Evolutionary conservation across 2,888 invertebrate genomes (phyloP).

Genomic region (Ochropacha duplaris): DNA sequence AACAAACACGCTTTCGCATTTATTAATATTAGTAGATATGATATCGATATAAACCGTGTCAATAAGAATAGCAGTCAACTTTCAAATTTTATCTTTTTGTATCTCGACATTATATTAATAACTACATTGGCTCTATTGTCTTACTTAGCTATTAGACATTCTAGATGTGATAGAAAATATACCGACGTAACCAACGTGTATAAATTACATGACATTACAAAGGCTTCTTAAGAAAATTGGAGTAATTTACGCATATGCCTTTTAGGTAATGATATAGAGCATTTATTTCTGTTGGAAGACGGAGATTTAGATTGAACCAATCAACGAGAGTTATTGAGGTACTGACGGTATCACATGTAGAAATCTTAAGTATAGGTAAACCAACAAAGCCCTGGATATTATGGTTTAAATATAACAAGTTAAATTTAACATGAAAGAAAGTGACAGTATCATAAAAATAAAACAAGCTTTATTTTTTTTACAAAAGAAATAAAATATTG

Average conservation of each 20-base stretch:
- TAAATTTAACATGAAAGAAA: no score
- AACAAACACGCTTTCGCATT: no score
- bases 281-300: neutral
- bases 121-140: neutral
- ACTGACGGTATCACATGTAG: neutral
- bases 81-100: neutral
- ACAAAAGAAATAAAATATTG: no score
- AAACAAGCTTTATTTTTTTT: no score
- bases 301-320: neutral
- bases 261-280: neutral
- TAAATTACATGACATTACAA: neutral
- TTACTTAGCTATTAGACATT: slow-evolving; percentile 37
- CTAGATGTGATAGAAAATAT: slow-evolving; percentile 13
- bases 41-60: no score
- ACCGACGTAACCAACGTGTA: neutral
- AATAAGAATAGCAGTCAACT: neutral
- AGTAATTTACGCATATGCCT: neutral
- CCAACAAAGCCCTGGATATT: neutral
- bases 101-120: neutral
- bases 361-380: neutral
- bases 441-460: no score
- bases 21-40: no score
- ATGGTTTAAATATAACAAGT: no score
- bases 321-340: neutral
- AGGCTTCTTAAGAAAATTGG: neutral